Evolutionary conservation across 2,888 invertebrate genomes (phyloP).

Genomic region (Chymomyza amoena): DNA sequence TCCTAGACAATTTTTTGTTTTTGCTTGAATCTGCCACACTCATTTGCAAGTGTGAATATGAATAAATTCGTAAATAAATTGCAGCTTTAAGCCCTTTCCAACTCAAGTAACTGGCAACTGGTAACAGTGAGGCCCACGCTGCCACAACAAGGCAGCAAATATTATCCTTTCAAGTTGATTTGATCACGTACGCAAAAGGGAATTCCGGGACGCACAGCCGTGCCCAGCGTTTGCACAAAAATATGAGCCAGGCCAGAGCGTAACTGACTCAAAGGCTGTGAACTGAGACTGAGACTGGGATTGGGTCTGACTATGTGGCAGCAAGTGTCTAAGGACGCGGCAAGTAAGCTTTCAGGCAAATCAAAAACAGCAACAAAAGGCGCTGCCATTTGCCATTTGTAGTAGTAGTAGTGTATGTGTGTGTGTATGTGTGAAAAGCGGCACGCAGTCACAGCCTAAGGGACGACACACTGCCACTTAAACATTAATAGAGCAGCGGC

Average conservation of each 20-base stretch:
- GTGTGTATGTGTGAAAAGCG: conserved; percentile 23
- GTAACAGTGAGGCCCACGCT: conserved; percentile 14
- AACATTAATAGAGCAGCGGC: conserved; percentile 71
- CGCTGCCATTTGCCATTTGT: conserved; percentile 3
- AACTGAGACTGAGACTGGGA: neutral
- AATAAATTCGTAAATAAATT: conserved; percentile 73
- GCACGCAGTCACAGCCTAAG: conserved; percentile 55
- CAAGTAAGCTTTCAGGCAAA: conserved; percentile 70
- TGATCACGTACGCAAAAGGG: conserved; percentile 78
- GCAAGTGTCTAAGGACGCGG: conserved; percentile 22
- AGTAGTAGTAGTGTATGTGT: conserved; percentile 16
- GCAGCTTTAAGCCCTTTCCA: conserved; percentile 61
- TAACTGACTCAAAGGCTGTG: conserved; percentile 10
- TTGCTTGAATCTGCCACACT: conserved; percentile 19
- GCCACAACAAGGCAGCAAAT: conserved; percentile 65
- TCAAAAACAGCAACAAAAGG: conserved; percentile 71
- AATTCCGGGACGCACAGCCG: conserved; percentile 69
- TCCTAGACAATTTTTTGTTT: neutral
- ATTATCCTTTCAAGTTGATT: conserved; percentile 79
- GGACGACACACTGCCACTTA: conserved; percentile 74
- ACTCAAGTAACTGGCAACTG: neutral
- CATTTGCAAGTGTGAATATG: conserved; percentile 74
- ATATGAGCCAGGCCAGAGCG: conserved; percentile 49
- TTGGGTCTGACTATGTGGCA: neutral
- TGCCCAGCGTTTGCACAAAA: conserved; percentile 41